Conservation (phyloP, 2,797 vertebrate genomes). For the Gila robusta region DNA sequence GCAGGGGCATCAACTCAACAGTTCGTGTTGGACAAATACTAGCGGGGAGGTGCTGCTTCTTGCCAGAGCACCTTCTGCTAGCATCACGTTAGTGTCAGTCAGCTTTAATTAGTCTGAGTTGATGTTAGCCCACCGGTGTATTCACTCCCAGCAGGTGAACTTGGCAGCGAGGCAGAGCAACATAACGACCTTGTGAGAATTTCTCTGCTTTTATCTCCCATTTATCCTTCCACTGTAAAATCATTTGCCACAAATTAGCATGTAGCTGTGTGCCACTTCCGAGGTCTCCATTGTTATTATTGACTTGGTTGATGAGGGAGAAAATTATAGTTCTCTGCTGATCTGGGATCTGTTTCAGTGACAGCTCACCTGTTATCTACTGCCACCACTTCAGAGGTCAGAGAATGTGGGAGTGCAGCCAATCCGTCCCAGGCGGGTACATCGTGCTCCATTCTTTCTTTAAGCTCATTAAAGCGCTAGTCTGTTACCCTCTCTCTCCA, state of each 20-base stretch:
- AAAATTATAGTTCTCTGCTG: neutral
- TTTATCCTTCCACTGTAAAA: neutral
- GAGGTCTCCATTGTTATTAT: conserved; percentile 1
- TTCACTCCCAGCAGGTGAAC: conserved; percentile 47
- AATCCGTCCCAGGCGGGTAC: conserved; percentile 71
- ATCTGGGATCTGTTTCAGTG: conserved; percentile 32
- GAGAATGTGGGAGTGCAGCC: conserved; percentile 70
- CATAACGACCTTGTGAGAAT: conserved; percentile 52
- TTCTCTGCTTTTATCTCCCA: conserved; percentile 24
- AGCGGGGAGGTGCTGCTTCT: conserved; percentile 38
- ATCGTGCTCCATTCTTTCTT: conserved; percentile 55
- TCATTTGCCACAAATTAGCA: neutral
- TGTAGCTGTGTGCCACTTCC: neutral
- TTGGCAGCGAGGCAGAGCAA: conserved; percentile 27
- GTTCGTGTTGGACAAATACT: conserved; percentile 51
- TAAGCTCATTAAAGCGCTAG: conserved; percentile 77
- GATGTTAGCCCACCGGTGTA: conserved; percentile 46
- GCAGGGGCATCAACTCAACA: conserved; percentile 41
- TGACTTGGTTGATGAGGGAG: neutral
- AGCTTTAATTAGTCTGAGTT: conserved; percentile 57
- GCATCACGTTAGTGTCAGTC: conserved; percentile 57
- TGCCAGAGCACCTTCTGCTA: conserved; percentile 58
- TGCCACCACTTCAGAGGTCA: conserved; percentile 62
- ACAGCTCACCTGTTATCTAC: conserved; percentile 40
- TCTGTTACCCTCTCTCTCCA: conserved; percentile 67